These are phyloP conservation scores for Schizopygopsis pylzovi DNA, from an alignment of 2,797 vertebrate genomes.

Conservation along the genomic window DNA sequence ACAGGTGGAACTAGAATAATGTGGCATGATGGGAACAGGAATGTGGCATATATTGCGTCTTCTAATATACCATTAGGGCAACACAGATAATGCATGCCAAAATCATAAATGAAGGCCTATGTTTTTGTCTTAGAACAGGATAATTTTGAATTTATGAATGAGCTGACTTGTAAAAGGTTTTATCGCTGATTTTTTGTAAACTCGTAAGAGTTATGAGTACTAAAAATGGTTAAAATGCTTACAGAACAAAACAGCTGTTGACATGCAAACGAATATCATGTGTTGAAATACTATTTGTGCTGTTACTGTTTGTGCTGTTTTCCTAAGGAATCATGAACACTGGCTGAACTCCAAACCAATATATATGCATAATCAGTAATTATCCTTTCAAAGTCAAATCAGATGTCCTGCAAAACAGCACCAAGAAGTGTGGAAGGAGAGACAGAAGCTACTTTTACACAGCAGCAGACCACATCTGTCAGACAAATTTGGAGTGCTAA, in stretches of 20 bases:
- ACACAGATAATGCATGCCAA: background rate
- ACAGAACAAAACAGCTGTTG: background rate
- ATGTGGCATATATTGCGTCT: conserved; percentile 62
- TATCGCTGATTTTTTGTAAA: background rate
- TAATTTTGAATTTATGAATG: background rate
- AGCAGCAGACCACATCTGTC: background rate
- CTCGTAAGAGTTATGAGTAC: background rate
- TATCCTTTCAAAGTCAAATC: conserved; percentile 47
- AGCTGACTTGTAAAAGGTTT: background rate
- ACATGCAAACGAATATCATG: background rate
- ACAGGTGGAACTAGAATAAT: conserved; percentile 39
- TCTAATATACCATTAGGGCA: background rate
- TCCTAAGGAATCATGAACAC: conserved; percentile 4
- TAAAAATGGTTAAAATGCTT: background rate
- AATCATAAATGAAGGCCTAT: background rate
- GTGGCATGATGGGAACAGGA: conserved; percentile 56
- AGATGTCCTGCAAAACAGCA: conserved; percentile 40
- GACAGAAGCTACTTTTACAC: background rate
- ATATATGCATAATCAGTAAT: conserved; percentile 3
- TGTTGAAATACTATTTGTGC: conserved; percentile 41
- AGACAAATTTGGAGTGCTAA: background rate
- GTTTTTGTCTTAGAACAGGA: conserved; percentile 3
- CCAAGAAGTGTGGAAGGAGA: background rate
- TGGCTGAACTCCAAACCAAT: conserved; percentile 32
- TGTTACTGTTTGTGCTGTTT: conserved; percentile 23